Conservation (phyloP, 2,888 invertebrate species). For the Eubasilissa splendida region DNA sequence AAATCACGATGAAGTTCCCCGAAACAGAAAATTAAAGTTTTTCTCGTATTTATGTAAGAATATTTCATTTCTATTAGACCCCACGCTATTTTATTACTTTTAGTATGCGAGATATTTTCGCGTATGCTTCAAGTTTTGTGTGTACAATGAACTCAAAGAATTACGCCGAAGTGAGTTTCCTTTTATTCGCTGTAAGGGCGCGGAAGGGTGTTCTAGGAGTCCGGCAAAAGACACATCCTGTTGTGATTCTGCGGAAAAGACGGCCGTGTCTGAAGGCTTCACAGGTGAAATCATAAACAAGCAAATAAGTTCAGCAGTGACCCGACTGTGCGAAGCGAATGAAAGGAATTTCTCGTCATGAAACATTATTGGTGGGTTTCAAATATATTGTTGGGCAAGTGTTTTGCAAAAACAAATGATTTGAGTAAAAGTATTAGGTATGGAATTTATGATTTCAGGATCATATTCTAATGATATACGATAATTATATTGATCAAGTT, state of each 20-base stretch:
- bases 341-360: too few relatives aligned
- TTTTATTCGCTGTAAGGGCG: slow-evolving; percentile 17
- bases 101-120: neutral
- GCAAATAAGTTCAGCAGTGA: neutral
- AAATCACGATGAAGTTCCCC: too few relatives aligned
- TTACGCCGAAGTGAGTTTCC: slow-evolving; percentile 32
- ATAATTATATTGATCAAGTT: too few relatives aligned
- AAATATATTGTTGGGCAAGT: too few relatives aligned
- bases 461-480: too few relatives aligned
- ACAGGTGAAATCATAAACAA: slow-evolving; percentile 32
- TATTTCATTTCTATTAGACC: neutral
- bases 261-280: slow-evolving; percentile 5
- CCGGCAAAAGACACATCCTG: slow-evolving; percentile 1
- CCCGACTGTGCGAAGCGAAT: too few relatives aligned
- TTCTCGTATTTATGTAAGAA: too few relatives aligned
- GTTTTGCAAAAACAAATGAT: too few relatives aligned
- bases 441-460: too few relatives aligned
- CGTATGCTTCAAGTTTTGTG: slow-evolving; percentile 30
- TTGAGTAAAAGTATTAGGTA: too few relatives aligned
- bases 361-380: too few relatives aligned
- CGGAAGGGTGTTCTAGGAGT: neutral
- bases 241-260: neutral
- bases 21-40: too few relatives aligned
- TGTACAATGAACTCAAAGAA: slow-evolving; percentile 47
- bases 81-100: slow-evolving; percentile 1